Evolutionary conservation across 2,797 vertebrate genomes (phyloP), one percentile per base, ranked within the genome.

Genomic region (Echiichthys vipera): DNA sequence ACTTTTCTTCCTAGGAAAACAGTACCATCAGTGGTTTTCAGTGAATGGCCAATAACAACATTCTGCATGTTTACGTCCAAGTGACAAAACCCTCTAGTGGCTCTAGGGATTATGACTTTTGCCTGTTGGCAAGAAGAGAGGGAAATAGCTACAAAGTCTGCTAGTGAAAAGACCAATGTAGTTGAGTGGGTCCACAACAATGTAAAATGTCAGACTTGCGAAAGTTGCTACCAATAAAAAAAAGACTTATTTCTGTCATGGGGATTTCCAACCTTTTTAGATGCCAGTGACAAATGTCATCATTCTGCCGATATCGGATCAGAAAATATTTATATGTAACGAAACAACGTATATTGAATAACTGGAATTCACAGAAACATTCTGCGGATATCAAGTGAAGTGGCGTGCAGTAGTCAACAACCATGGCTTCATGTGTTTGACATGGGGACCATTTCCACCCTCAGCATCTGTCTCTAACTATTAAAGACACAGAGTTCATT

Each of bases 361-460:
- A 12, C n/a, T 32, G 14, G 10, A 58, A 30, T 53, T 17, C 13
- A 3, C 13, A n/a, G n/a, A n/a, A n/a, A n/a, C n/a, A n/a, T 0
- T 2, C 34, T 24, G 30, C 5, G 14, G 56, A 40, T 15, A 42
- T 47, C 59, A 29, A 43, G 37, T n/a, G 29, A 5, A 59, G 30
- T 10, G 42, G 17, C 36, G 13, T 69, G 42, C 53, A 55, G 12
- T 11, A 62, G 54, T 55, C 4, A 67, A 34, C 40, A 67, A 54
- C 62, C 57, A 53, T 78, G 58, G 81, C 79, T 77, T 78, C 66
- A 81, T 80, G 39, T 75, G 63, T 80, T 83, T 77, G 57, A 78
- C 47, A 69, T 24, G 14, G 50, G 36, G 10, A 64, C 30, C 37
- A 53, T 47, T 70, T 62, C 65, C 49, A 29, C 45, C 40, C 17